Base-by-base conservation (phyloP, 2,888 invertebrate species). In the Plebejus argus region DNA sequence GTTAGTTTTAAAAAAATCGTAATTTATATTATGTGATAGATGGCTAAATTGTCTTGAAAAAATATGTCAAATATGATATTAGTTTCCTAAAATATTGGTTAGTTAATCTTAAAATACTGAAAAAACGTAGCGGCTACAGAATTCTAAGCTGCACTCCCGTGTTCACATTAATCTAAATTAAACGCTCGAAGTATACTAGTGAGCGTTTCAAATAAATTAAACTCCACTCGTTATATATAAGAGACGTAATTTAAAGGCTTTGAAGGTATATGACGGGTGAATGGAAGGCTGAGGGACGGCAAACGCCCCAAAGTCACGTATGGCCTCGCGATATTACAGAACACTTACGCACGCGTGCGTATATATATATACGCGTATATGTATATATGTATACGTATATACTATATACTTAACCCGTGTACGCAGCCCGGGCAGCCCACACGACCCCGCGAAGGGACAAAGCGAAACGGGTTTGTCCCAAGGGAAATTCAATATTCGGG, bases 401-500 rank as follows among this genome's bases (percentile, higher is more conserved):
- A 74, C 28, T 85, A 86, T 83, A 85, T 84, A 74, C 28, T 66
- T 74, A 49, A 74, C 74, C 53, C 49, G 72, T 72, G 72, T 72
- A 39, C 39, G 72, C 72, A 45, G 89, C 93, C 93, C 93, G 93
- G 93, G 93, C 93, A 92, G 92, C 93, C 92, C 91, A 92, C 90
- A 91, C 93, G 92, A 92, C 93, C 93, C 92, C 91, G 90, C 88
- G 87, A 93, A 94, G 93, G 94, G 93, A 93, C 93, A 94, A 93
- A 93, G 93, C 89, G 93, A 94, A 94, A 94, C 94, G 94, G 94
- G 94, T 94, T 94, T 93, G 94, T 94, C 94, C 94, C 94, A 91
- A 91, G 94, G 94, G 94, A 94, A 94, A 94, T 94, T 94, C 94
- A 94, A 94, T 94, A 94, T 94, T 94, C 94, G 94, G 94, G 94